Evolutionary conservation across 1,140 invertebrate species (phyloP).

Genomic region (Oreohelix idahoensis): DNA sequence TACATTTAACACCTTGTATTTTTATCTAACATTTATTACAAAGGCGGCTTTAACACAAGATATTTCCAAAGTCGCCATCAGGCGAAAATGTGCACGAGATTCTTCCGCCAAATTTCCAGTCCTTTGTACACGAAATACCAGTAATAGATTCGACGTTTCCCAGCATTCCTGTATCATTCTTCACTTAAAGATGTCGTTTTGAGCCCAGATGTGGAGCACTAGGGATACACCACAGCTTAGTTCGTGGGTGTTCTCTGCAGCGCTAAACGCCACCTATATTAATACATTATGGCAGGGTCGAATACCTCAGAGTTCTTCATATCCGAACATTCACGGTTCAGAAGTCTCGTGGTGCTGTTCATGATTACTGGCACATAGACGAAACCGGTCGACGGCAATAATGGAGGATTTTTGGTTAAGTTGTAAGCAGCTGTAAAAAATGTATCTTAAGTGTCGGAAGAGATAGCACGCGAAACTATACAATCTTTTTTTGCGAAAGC

Average conservation of each 20-base stretch:
- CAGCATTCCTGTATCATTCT: background rate
- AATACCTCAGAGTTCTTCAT: background rate
- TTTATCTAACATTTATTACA: no score
- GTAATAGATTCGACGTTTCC: background rate
- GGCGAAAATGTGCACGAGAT: no score
- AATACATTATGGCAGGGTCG: background rate
- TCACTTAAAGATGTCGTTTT: background rate
- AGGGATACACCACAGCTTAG: background rate
- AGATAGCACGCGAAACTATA: no score
- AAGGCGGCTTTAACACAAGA: no score
- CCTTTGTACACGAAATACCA: background rate
- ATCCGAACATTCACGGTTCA: background rate
- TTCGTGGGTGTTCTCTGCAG: slow-evolving; percentile 1
- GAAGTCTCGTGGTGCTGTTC: background rate
- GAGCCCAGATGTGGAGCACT: background rate
- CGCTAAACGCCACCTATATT: slow-evolving; percentile 10
- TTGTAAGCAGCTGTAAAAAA: no score
- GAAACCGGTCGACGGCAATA: background rate
- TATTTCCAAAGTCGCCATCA: no score
- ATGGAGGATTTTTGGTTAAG: background rate
- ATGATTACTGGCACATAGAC: background rate
- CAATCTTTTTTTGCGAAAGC: no score
- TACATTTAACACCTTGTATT: no score
- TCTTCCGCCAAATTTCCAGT: background rate
- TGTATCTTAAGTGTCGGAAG: no score